These are phyloP conservation scores for Meloidogyne exigua DNA, from an alignment of 1,140 invertebrate species.

Conservation along the genomic window DNA sequence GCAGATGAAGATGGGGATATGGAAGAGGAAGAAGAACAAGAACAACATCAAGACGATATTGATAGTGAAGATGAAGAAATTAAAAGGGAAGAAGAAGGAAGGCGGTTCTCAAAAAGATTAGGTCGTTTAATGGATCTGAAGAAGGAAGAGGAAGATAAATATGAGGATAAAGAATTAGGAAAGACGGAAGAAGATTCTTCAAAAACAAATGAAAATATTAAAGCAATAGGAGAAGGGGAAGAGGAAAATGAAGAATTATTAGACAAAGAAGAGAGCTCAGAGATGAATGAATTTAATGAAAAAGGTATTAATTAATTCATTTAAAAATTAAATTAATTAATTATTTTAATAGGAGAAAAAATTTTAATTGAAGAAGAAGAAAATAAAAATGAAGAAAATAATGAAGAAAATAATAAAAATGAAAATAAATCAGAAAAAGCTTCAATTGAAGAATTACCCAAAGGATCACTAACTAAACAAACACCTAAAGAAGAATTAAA, in stretches of 20 bases:
- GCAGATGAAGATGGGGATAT: slow-evolving; percentile 13
- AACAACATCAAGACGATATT: slow-evolving; percentile 31
- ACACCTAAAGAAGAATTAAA: neutral
- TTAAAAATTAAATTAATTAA: too few relatives aligned
- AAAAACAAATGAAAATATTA: neutral
- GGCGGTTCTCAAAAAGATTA: neutral
- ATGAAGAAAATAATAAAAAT: neutral
- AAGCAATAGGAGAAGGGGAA: neutral
- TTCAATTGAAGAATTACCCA: too few relatives aligned
- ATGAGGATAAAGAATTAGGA: neutral
- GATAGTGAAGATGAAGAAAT: slow-evolving; percentile 32
- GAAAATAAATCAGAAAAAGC: too few relatives aligned
- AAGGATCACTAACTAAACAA: slow-evolving; percentile 1
- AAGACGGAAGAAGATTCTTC: neutral
- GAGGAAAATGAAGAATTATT: neutral
- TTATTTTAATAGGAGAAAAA: neutral
- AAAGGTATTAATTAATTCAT: neutral
- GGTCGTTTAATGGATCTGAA: neutral
- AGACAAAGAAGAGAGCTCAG: neutral
- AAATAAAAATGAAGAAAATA: slow-evolving; percentile 8
- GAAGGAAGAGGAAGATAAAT: neutral
- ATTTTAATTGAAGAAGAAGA: neutral
- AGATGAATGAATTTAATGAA: neutral
- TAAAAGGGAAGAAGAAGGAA: slow-evolving; percentile 9
- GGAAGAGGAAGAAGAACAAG: slow-evolving; percentile 23